Evolutionary conservation across 2,888 invertebrate species (phyloP), one percentile per base, ranked within the genome.

Genomic region (Dioctria linearis): DNA sequence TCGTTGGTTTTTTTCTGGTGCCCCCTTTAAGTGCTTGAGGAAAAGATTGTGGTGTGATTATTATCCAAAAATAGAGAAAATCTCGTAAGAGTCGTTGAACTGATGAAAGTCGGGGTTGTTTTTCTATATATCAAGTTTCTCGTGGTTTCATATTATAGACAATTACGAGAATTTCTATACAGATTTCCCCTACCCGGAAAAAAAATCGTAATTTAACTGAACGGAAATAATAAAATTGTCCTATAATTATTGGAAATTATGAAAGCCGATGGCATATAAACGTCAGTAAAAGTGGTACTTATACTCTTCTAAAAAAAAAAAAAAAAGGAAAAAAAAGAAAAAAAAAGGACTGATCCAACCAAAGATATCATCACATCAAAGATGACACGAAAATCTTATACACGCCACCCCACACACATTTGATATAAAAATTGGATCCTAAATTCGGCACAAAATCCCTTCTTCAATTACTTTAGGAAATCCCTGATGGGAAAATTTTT

Each of bases 31-130:
- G 54, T 54, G n/a, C 54, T n/a, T n/a, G 54, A n/a, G 25, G 25
- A 25, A 25, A 13, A 61, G 39, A 61, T 61, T 61, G 61, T 61
- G 61, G 25, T 61, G 6, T 13, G 8, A 4, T 61, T 61, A 61
- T 61, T 61, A 61, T 25, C 37, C 61, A 61, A 39, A 61, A 61
- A 61, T 61, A 61, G 61, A 39, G 61, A 8, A 61, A 61, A 61
- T 61, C 6, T 25, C 6, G 25, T 25, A 2, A 25, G 37, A 61
- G 61, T 61, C 61, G 61, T 61, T 61, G 61, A 61, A 61, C 61
- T 37, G 61, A 51, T 51, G 6, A 25, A 11, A 25, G 39, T 39
- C 37, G 61, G 61, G 61, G 61, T 25, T 13, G 61, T 39, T 61
- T 61, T 61, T 25, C n/a, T n/a, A n/a, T n/a, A 39, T 5, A 8